Conservation (phyloP, 37 sponge, comb jelly and placozoan genomes). For the Oscarella lobularis region DNA sequence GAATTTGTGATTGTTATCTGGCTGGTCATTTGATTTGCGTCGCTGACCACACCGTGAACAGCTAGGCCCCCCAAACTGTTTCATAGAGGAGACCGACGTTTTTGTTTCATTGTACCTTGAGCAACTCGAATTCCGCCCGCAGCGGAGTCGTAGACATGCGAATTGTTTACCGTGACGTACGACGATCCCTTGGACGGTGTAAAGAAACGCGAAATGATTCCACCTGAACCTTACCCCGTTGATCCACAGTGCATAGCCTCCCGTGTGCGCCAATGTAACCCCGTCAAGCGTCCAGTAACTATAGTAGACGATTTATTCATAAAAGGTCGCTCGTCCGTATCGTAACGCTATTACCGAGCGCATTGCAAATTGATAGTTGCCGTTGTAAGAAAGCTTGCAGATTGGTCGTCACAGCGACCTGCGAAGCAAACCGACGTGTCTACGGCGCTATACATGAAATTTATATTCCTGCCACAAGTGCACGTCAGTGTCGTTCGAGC, state of each 20-base stretch:
- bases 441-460: background rate
- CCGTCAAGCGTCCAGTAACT: constrained; percentile 1
- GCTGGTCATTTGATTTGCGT: background rate
- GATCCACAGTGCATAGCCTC: constrained; percentile 3
- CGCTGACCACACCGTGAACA: background rate
- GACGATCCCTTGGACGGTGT: background rate
- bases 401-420: background rate
- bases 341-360: background rate
- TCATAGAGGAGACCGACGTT: background rate
- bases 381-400: constrained; percentile 1
- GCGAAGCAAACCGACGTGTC: background rate
- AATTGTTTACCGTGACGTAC: background rate
- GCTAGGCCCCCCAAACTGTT: background rate
- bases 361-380: background rate
- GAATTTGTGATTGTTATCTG: background rate
- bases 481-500: no score
- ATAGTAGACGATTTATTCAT: background rate
- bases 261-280: background rate
- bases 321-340: no score
- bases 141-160: background rate
- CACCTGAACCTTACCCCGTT: background rate
- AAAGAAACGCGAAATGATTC: background rate
- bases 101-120: background rate
- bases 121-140: constrained; percentile 5
- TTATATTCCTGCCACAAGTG: background rate